A percentile compares a stretch with the other conserved stretches of the same genome.
These are phyloP conservation scores for Papilio xuthus DNA, from an alignment of 1,140 invertebrate species.

Conservation along the genomic window DNA sequence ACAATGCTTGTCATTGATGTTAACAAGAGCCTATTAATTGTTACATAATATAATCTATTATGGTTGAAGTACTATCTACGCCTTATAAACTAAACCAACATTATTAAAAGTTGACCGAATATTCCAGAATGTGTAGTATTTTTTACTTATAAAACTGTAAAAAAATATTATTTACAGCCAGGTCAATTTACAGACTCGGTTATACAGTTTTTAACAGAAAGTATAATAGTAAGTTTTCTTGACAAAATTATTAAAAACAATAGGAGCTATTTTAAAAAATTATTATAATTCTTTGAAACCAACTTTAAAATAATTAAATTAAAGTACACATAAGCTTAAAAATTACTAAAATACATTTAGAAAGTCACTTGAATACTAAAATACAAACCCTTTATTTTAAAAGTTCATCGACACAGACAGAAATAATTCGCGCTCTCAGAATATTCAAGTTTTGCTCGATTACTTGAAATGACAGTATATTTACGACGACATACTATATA, in stretches of 20 bases:
- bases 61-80: constrained; percentile 6
- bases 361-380: not conserved
- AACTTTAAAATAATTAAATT: not conserved
- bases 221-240: no score
- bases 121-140: not conserved
- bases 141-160: no score
- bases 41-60: not conserved
- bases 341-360: not conserved
- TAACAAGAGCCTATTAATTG: not conserved
- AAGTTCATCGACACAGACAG: not conserved
- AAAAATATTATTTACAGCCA: no score
- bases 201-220: no score
- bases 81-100: not conserved
- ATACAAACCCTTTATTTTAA: not conserved
- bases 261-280: no score
- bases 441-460: not conserved
- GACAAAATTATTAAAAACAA: no score
- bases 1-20: constrained; percentile 5
- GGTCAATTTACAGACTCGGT: no score
- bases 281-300: no score
- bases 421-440: constrained; percentile 5
- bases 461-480: constrained; percentile 12
- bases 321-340: not conserved
- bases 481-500: constrained; percentile 13
- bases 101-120: not conserved